Base-by-base conservation (phyloP, 1,140 invertebrate genomes). In the Papilio helenus region DNA sequence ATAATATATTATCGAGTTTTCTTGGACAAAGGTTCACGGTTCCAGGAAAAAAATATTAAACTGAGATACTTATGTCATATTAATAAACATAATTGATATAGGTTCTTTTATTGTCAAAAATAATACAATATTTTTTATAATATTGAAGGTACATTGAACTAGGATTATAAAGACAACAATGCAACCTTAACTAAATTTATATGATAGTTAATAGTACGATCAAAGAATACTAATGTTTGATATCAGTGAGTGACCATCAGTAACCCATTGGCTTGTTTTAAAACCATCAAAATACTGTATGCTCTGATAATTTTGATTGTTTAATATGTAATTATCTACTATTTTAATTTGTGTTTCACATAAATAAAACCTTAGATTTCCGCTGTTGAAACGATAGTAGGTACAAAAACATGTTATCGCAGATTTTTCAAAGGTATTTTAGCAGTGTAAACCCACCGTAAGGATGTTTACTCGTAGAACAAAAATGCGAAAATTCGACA, bases 261-360 rank as follows among this genome's bases (percentile, higher is more conserved):
- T 42, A 61, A 65, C 42, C n/a, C 76, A 76, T 49, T 65, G 58
- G 3, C 34, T 26, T 20, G 55, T 44, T 65, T 39, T 44, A 65
- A 77, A 61, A n/a, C 3, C 3, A 65, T 14, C 74, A 76, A 51
- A 46, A 51, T 26, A 58, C 34, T 20, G 51, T 55, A 76, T 34
- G 76, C 51, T 65, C 76, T 77, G n/a, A 61, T 77, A 61, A 77
- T 61, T 77, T 77, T 42, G 7, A 39, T 77, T 77, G 55, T 77
- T 46, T 20, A 49, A 73, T 73, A 44, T 49, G 14, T 49, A 74
- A 74, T 51, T 74, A 49, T 49, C 20, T 46, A 14, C 9, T 12
- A 12, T 44, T 23, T 23, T 46, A 73, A n/a, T 42, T 46, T 46
- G 44, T 16, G 44, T 14, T 46, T 46, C 10, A 16, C 44, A 46